Conservation (phyloP, 1,140 invertebrate genomes). For the Kradibia gibbosae region DNA sequence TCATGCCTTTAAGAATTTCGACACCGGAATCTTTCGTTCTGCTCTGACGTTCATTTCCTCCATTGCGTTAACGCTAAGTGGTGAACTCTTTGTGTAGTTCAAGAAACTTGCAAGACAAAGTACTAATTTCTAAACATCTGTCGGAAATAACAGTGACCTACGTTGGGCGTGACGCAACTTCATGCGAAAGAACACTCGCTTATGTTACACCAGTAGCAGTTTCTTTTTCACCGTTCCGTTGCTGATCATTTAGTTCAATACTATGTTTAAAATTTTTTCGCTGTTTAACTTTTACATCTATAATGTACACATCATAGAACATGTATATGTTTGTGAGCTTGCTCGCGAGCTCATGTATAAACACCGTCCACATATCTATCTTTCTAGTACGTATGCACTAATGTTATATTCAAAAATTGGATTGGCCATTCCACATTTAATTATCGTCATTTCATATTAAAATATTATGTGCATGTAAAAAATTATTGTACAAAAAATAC, state of each 20-base stretch:
- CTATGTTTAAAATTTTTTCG: background rate
- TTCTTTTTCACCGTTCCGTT: slow-evolving; percentile 5
- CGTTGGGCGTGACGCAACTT: slow-evolving; percentile 24
- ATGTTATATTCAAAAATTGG: too few relatives aligned
- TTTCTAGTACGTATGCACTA: too few relatives aligned
- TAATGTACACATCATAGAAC: background rate
- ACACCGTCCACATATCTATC: too few relatives aligned
- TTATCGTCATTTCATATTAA: too few relatives aligned
- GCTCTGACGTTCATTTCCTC: slow-evolving; percentile 47
- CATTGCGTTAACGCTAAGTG: slow-evolving; percentile 37
- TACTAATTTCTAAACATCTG: slow-evolving; percentile 36
- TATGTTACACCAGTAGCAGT: slow-evolving; percentile 6
- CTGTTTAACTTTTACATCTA: background rate
- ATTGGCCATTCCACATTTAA: too few relatives aligned
- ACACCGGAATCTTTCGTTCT: background rate
- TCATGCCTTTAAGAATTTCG: slow-evolving; percentile 23
- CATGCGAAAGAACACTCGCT: slow-evolving; percentile 14
- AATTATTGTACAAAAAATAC: background rate
- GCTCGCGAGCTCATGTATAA: too few relatives aligned
- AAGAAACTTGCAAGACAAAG: slow-evolving; percentile 27
- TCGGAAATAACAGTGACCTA: slow-evolving; percentile 51
- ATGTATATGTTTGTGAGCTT: too few relatives aligned
- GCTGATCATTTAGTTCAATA: slow-evolving; percentile 26
- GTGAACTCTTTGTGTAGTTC: slow-evolving; percentile 32
- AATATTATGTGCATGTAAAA: too few relatives aligned